Evolutionary conservation across 1,140 invertebrate species (phyloP).

Genomic region (Lepidotrigona ventralis): DNA sequence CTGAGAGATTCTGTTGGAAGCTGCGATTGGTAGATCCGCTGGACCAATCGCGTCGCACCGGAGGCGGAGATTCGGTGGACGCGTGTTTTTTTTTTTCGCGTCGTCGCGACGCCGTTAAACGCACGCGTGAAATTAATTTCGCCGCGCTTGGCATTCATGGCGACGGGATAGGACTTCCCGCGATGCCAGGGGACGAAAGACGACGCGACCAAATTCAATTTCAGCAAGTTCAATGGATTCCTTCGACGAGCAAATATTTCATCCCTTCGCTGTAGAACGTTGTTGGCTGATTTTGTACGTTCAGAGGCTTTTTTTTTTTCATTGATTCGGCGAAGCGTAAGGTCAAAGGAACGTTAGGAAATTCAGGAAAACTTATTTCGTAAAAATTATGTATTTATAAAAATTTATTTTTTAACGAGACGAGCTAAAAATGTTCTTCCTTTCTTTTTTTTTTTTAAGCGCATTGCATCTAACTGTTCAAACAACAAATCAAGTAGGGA

Average conservation of each 20-base stretch:
- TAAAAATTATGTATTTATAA: too few relatives aligned
- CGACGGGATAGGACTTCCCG: background rate
- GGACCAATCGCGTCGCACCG: slow-evolving; percentile 42
- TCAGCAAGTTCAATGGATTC: background rate
- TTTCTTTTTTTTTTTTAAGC: too few relatives aligned
- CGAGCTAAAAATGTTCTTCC: too few relatives aligned
- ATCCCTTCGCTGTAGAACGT: background rate
- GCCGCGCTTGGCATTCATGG: slow-evolving; percentile 44
- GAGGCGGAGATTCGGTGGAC: slow-evolving; percentile 33
- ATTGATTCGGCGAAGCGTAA: background rate
- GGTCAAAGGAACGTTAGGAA: too few relatives aligned
- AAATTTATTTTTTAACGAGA: too few relatives aligned
- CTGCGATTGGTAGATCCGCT: slow-evolving; percentile 48
- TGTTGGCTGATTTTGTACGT: background rate
- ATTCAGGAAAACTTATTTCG: too few relatives aligned
- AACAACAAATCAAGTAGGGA: too few relatives aligned
- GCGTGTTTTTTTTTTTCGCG: background rate
- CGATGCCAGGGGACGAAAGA: background rate
- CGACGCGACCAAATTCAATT: background rate
- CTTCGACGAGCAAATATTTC: background rate
- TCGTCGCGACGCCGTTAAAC: slow-evolving; percentile 13
- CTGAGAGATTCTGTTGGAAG: background rate
- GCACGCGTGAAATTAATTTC: slow-evolving; percentile 49
- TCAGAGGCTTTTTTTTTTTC: background rate
- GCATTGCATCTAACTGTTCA: too few relatives aligned